Percentiles rank a stretch among this genome's conserved stretches.
These are phyloP conservation scores for Hipparchia sbordonii DNA, from an alignment of 2,888 invertebrate species.

Conservation along the genomic window DNA sequence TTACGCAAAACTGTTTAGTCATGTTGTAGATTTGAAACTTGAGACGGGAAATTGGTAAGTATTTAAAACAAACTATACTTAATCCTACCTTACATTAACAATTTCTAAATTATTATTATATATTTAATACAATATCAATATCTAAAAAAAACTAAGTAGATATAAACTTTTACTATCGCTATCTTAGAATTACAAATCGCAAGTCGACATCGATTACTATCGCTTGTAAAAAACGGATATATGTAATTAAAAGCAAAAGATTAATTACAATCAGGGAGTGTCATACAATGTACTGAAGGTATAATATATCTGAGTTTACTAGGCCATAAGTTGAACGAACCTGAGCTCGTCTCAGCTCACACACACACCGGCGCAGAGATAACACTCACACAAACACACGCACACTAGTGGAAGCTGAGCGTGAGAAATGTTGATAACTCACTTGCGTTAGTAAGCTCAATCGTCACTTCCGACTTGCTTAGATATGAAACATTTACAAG, in stretches of 20 bases:
- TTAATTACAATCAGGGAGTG: conserved; percentile 35
- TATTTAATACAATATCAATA: too few species aligned
- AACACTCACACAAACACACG: conserved; percentile 56
- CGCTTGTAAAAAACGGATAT: background rate
- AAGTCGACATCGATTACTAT: background rate
- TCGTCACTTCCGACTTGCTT: conserved; percentile 74
- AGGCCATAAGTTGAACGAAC: conserved; percentile 83
- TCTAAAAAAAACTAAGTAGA: too few species aligned
- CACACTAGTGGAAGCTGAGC: conserved; percentile 69
- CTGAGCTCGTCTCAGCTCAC: conserved; percentile 75
- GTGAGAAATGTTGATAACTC: conserved; percentile 82
- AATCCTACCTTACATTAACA: too few species aligned
- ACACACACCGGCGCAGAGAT: conserved; percentile 57
- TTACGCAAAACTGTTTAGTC: too few species aligned
- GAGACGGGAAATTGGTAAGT: too few species aligned
- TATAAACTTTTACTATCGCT: background rate
- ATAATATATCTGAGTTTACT: conserved; percentile 72
- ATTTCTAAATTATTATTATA: too few species aligned
- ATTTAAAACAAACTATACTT: too few species aligned
- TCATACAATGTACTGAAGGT: conserved; percentile 39
- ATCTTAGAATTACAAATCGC: background rate
- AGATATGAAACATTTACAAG: conserved; percentile 42
- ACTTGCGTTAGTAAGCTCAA: conserved; percentile 73
- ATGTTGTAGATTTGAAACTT: too few species aligned
- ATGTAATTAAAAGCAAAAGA: conserved; percentile 17